Conservation (phyloP, 2,888 invertebrate species). For the Stratiomys singularior region DNA sequence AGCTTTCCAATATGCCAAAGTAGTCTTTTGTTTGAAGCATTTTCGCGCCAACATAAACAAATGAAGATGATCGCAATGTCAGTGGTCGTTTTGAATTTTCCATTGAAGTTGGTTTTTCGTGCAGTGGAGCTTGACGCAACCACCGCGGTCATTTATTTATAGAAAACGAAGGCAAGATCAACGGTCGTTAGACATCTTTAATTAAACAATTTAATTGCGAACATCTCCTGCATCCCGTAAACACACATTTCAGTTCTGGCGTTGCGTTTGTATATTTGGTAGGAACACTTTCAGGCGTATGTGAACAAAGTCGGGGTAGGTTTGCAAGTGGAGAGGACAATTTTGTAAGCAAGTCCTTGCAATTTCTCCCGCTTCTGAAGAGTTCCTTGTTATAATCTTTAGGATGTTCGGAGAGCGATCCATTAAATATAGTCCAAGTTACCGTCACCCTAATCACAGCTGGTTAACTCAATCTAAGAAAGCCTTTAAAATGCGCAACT, state of each 20-base stretch:
- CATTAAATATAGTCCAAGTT: too few relatives aligned
- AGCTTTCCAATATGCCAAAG: neutral
- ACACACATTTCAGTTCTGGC: neutral
- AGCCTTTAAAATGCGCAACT: too few relatives aligned
- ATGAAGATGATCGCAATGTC: neutral
- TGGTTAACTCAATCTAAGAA: too few relatives aligned
- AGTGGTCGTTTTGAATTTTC: conserved; percentile 2
- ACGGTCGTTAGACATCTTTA: conserved; percentile 14
- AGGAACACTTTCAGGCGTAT: too few relatives aligned
- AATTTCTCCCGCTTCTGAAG: neutral
- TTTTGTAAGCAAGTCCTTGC: neutral
- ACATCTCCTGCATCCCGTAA: neutral
- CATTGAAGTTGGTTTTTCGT: neutral
- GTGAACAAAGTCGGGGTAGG: too few relatives aligned
- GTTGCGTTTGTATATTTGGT: neutral
- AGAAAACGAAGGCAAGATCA: conserved; percentile 8
- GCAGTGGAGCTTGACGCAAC: neutral
- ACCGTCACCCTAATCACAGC: too few relatives aligned
- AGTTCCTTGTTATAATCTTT: too few relatives aligned
- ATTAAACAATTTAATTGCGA: neutral
- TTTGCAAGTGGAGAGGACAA: neutral
- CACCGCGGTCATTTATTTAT: neutral
- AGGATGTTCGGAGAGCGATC: too few relatives aligned
- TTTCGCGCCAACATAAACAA: conserved; percentile 14
- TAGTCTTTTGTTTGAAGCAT: neutral